Conservation (phyloP, 1,140 invertebrate genomes). For the Aphidius gifuensis region DNA sequence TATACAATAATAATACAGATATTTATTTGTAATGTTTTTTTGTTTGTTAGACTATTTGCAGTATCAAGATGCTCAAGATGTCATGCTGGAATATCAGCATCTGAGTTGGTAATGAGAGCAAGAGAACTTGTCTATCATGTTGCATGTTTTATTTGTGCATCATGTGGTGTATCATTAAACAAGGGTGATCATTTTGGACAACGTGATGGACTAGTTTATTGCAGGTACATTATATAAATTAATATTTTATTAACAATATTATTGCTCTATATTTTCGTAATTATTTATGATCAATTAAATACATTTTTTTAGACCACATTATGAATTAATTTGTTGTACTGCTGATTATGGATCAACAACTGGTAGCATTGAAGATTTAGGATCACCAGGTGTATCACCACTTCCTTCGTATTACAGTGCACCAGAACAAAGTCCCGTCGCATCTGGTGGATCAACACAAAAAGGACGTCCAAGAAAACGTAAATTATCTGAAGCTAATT, state of each 20-base stretch:
- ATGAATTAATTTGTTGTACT: conserved; percentile 61
- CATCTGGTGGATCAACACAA: conserved; percentile 59
- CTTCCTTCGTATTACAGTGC: conserved; percentile 60
- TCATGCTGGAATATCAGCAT: conserved; percentile 78
- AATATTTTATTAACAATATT: background rate
- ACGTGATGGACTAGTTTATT: conserved; percentile 74
- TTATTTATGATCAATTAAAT: background rate
- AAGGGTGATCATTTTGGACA: conserved; percentile 90
- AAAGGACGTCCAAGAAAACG: conserved; percentile 83
- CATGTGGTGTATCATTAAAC: conserved; percentile 73
- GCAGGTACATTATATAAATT: conserved; percentile 55
- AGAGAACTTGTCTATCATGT: conserved; percentile 86
- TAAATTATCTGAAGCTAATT: conserved; percentile 59
- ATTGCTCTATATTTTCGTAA: background rate
- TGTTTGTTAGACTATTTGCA: conserved; percentile 66
- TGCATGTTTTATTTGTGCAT: conserved; percentile 85
- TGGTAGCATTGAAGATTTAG: conserved; percentile 59
- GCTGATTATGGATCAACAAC: conserved; percentile 60
- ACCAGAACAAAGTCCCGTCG: conserved; percentile 52
- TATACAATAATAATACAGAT: conserved; percentile 16
- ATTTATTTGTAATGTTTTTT: conserved; percentile 22
- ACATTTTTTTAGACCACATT: conserved; percentile 60
- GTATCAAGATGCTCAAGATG: conserved; percentile 82
- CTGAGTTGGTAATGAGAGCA: conserved; percentile 89
- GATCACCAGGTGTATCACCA: conserved; percentile 59